Percentiles rank a stretch among this genome's conserved stretches.
Conservation (phyloP, 37 sponge, comb jelly and placozoan genomes). For the Spongilla lacustris region DNA sequence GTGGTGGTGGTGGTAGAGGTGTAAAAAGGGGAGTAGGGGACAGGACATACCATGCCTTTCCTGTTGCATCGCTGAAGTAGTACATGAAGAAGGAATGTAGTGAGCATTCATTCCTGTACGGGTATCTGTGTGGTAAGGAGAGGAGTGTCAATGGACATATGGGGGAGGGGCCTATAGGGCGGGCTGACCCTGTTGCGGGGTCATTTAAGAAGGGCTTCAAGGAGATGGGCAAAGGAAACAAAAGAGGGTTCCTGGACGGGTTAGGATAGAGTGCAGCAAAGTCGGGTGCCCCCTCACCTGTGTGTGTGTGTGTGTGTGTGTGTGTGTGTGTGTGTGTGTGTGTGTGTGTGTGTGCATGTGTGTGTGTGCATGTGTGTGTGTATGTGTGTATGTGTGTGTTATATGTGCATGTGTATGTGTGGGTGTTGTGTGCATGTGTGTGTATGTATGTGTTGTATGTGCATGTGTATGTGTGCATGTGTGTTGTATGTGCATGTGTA, state of each 20-base stretch:
- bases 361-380: not conserved
- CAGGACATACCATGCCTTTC: not conserved
- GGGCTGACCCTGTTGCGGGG: slow-evolving; percentile 49
- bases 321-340: not conserved
- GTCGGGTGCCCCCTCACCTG: slow-evolving; percentile 48
- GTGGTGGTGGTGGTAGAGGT: not conserved
- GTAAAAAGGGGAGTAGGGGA: not conserved
- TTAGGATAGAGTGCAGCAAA: slow-evolving; percentile 73
- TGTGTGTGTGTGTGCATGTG: not conserved
- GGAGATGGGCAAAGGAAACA: slow-evolving; percentile 60
- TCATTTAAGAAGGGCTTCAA: slow-evolving; percentile 54
- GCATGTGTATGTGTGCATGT: no score
- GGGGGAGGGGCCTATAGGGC: no score
- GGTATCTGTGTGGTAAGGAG: slow-evolving; percentile 40
- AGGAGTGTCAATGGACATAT: no score
- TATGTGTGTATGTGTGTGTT: not conserved
- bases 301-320: not conserved
- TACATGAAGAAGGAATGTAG: slow-evolving; percentile 74
- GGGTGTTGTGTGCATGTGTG: no score
- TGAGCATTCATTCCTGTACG: slow-evolving; percentile 55
- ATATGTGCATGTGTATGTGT: no score
- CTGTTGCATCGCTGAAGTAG: not conserved
- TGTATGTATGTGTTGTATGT: no score
- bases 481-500: no score
- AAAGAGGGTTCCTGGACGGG: slow-evolving; percentile 50